Conservation (phyloP, 2,888 invertebrate genomes). For the Ophioninae sp. region DNA sequence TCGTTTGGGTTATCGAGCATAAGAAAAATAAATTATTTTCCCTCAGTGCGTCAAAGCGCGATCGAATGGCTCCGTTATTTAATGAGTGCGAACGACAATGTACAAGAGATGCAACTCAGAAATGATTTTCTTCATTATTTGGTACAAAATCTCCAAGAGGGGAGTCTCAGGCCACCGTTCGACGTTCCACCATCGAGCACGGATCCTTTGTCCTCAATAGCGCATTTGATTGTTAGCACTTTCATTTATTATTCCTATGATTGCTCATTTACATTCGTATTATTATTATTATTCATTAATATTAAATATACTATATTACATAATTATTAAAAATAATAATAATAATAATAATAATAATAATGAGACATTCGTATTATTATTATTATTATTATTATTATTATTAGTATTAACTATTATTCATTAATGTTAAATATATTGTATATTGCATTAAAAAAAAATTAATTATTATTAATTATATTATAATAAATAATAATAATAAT, state of each 20-base stretch:
- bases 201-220: constrained; percentile 72
- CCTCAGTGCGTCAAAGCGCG: constrained; percentile 81
- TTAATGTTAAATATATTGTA: too few relatives aligned
- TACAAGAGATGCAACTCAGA: constrained; percentile 82
- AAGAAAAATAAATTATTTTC: constrained; percentile 1
- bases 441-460: too few relatives aligned
- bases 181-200: constrained; percentile 58
- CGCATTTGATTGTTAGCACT: constrained; percentile 80
- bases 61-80: constrained; percentile 83
- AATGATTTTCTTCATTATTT: constrained; percentile 82
- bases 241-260: too few relatives aligned
- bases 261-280: too few relatives aligned
- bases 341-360: too few relatives aligned
- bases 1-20: not conserved
- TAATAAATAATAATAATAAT: too few relatives aligned
- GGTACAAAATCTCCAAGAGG: constrained; percentile 67
- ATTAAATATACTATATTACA: too few relatives aligned
- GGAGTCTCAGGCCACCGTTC: constrained; percentile 64
- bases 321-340: too few relatives aligned
- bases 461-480: too few relatives aligned
- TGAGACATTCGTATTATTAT: too few relatives aligned
- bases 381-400: too few relatives aligned
- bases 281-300: not conserved
- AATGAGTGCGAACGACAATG: constrained; percentile 79
- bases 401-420: too few relatives aligned